These are phyloP conservation scores for Callinectes sapidus DNA, from an alignment of 2,888 invertebrate species.

Conservation along the genomic window DNA sequence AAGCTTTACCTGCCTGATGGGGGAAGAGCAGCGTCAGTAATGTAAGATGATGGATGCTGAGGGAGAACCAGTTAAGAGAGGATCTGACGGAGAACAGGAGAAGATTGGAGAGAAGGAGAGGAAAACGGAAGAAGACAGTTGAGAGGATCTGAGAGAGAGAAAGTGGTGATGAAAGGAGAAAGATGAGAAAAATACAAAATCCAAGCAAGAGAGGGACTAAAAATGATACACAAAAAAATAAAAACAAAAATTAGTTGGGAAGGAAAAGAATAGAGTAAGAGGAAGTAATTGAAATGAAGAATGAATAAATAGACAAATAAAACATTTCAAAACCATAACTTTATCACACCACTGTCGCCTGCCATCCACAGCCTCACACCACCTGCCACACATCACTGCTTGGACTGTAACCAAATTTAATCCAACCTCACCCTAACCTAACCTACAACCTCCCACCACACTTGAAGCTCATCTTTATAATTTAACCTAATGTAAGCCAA, in stretches of 20 bases:
- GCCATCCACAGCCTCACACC: no score
- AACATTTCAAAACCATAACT: no score
- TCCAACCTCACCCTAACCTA: no score
- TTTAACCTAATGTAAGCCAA: no score
- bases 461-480: no score
- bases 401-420: no score
- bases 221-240: neutral
- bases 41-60: neutral
- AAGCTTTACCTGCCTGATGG: constrained; percentile 81
- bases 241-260: neutral
- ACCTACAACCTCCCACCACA: no score
- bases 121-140: neutral
- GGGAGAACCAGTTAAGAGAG: neutral
- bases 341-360: no score
- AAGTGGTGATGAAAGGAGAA: constrained; percentile 73
- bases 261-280: neutral
- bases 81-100: neutral
- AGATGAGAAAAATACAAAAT: constrained; percentile 38
- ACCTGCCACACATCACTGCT: no score
- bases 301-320: neutral
- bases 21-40: constrained; percentile 34
- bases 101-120: no score
- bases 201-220: neutral
- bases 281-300: neutral
- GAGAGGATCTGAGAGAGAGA: neutral